Base-by-base conservation (phyloP, 1,140 invertebrate species). In the Eumeta japonica region DNA sequence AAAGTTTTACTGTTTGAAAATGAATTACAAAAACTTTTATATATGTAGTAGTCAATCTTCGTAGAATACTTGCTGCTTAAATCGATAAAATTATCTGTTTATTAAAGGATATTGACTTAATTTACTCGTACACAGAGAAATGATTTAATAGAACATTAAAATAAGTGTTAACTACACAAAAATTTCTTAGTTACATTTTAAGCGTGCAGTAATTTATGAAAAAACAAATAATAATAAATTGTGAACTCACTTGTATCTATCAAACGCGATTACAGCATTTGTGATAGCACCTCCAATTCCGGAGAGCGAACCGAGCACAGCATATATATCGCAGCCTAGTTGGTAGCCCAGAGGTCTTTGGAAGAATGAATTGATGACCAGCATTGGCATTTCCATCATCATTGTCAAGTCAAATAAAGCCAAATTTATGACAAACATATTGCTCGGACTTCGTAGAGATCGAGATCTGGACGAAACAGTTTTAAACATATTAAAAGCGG, bases 351-450 rank as follows among this genome's bases (percentile, higher is more conserved):
- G 51, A 28, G 82, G 77, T 17, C 82, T 76, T 48, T 85, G 80
- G 34, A 81, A 59, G 62, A 85, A 82, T 2, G 84, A 86, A 50
- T 84, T 89, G 5, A 80, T 45, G 24, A 89, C 76, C 19, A 88
- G 77, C 49, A 87, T 62, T 0, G 85, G 85, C 73, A 88, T 87
- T 52, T 89, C 86, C n/a, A 81, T 3, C 75, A 83, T 81, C 86
- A 88, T 89, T 46, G 84, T 70, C 33, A 88, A 55, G 61, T 90
- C 88, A 55, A 88, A 86, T 10, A 90, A 41, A 0, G 88, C 87
- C 45, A 90, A 67, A 68, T 89, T 90, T 10, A 90, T 78, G 0
- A 90, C 81, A 37, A 90, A 85, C 67, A 89, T 81, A 63, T 91
- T 91, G 19, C 88, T 89, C 1, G 88, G 81, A 3, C 86, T 89